Base-by-base conservation (phyloP, 2,888 invertebrate genomes). In the Flexamia atlantica region DNA sequence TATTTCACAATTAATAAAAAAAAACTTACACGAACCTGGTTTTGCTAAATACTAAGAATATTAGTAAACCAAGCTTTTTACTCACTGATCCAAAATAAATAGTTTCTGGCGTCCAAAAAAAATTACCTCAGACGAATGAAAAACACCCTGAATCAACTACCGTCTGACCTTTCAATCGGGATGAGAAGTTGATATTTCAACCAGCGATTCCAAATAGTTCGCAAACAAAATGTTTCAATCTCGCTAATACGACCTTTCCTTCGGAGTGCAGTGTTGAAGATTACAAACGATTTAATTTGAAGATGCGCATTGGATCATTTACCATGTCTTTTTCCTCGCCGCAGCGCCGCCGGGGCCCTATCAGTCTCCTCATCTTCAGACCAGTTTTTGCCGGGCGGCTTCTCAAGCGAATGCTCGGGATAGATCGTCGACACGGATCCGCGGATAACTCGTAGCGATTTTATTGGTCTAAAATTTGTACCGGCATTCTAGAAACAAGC, bases 361-460 rank as follows among this genome's bases (percentile, higher is more conserved):
- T 76, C 76, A 3, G 10, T 46, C 76, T 40, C 50, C 46, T 0
- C 46, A 76, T 76, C 50, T 76, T 20, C 79, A 23, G 32, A 79
- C 79, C 57, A 57, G 57, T 79, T 79, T 79, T 79, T 79, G 79
- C 57, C 17, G n/a, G 32, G 5, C 50, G 57, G 79, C 79, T 57
- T 28, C 70, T 40, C 36, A 70, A 32, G 36, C 32, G 72, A 72
- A 40, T 72, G 20, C 72, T 72, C 23, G 64, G 14, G 76, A 25
- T 76, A 32, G 76, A 76, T 76, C 76, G 25, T n/a, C 30, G 79
- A 57, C 79, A 57, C 79, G 79, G 79, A 79, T 79, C 79, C 14
- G 14, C 28, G 7, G 64, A 64, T 64, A 64, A 30, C 30, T 64
- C 14, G 17, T 57, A 17, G 64, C 28, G 30, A 64, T 64, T 64